Conservation (phyloP, 1,140 invertebrate species). For the Heliconius congener region DNA sequence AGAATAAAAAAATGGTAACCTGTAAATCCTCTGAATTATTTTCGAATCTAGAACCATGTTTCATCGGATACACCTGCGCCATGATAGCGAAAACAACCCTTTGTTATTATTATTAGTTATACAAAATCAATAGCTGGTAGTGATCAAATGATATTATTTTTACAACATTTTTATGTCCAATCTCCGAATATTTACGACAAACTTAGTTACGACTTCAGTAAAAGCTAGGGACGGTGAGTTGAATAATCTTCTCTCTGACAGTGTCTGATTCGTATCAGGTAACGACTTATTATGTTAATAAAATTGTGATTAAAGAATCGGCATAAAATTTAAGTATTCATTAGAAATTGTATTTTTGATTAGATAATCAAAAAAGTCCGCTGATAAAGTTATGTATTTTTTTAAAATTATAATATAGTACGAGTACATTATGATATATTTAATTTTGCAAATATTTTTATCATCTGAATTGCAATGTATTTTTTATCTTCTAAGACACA, state of each 20-base stretch:
- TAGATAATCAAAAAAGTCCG: no score
- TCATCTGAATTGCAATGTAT: no score
- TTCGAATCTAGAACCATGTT: neutral
- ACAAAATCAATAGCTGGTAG: conserved; percentile 15
- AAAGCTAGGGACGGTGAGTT: conserved; percentile 29
- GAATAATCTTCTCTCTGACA: conserved; percentile 15
- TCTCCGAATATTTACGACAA: conserved; percentile 50
- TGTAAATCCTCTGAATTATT: no score
- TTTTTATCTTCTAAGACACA: no score
- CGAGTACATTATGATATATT: neutral
- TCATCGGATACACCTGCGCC: neutral
- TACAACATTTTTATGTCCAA: conserved; percentile 49
- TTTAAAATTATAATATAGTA: no score
- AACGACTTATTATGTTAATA: neutral
- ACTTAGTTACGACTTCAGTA: conserved; percentile 40
- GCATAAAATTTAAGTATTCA: neutral
- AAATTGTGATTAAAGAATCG: neutral
- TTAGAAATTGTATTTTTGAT: no score
- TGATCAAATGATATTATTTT: conserved; percentile 35
- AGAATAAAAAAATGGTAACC: no score
- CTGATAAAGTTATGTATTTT: no score
- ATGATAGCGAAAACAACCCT: neutral
- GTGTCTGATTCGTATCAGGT: conserved; percentile 11
- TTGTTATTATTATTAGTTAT: neutral
- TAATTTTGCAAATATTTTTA: no score